Evolutionary conservation across 2,888 invertebrate species (phyloP).

Genomic region (Leucophenga maculata): DNA sequence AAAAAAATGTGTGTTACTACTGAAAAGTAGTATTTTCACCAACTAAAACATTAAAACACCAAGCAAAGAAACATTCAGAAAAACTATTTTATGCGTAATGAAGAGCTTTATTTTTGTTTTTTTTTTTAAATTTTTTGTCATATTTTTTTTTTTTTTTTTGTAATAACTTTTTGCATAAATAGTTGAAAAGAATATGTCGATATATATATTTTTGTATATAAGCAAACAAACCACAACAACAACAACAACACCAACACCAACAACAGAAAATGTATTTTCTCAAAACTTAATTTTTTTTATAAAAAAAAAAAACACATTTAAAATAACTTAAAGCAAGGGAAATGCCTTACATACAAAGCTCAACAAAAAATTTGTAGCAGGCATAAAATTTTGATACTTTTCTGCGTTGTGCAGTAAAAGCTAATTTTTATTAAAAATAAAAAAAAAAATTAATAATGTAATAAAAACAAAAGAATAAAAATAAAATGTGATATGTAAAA

Average conservation of each 20-base stretch:
- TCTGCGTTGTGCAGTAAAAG: background rate
- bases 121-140: background rate
- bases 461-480: too few species aligned
- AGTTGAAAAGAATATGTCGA: slow-evolving; percentile 6
- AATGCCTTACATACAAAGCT: slow-evolving; percentile 18
- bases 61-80: too few species aligned
- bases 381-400: slow-evolving; percentile 5
- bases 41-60: background rate
- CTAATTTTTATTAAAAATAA: slow-evolving; percentile 28
- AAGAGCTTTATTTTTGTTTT: slow-evolving; percentile 11
- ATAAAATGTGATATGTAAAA: slow-evolving; percentile 61
- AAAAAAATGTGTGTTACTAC: slow-evolving; percentile 27
- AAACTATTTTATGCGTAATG: slow-evolving; percentile 1
- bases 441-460: slow-evolving; percentile 43
- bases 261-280: background rate
- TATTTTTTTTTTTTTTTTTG: background rate
- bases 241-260: too few species aligned
- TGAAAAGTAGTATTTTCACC: slow-evolving; percentile 19
- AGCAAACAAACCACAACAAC: slow-evolving; percentile 23
- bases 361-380: background rate
- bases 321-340: slow-evolving; percentile 37
- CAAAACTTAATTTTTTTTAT: slow-evolving; percentile 2
- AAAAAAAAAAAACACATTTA: slow-evolving; percentile 6
- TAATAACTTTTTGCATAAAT: slow-evolving; percentile 14
- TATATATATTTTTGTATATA: slow-evolving; percentile 21